Percentiles rank a stretch among this genome's conserved stretches.
Evolutionary conservation across 2,113 vertebrate genomes (phyloP).

Genomic region (Platysteira castanea): DNA sequence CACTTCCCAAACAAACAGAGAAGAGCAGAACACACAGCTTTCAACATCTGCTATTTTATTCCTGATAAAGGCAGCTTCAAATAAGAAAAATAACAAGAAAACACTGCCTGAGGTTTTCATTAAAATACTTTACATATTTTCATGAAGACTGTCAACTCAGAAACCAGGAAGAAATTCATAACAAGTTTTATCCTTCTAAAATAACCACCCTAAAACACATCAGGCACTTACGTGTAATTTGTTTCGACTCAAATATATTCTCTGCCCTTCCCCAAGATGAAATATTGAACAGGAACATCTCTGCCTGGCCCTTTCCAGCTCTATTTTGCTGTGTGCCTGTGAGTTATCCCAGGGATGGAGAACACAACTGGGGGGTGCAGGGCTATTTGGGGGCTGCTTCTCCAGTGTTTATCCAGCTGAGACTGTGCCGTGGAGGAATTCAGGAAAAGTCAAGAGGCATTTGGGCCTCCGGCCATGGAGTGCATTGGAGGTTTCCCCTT

Average conservation of each 20-base stretch:
- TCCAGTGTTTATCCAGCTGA: not conserved
- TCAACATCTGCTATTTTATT: not conserved
- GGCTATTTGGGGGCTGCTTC: not conserved
- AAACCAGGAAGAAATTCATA: not conserved
- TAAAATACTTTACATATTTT: slow-evolving; percentile 11
- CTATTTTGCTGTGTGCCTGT: fast-evolving
- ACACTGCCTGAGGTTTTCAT: slow-evolving; percentile 14
- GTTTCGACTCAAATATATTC: not conserved
- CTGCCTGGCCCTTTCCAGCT: not conserved
- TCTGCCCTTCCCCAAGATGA: not conserved
- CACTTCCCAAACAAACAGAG: not conserved
- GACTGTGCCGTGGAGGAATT: not conserved
- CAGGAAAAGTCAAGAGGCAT: not conserved
- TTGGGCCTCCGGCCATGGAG: not conserved
- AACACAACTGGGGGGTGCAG: fast-evolving
- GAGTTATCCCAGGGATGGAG: not conserved
- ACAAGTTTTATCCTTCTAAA: not conserved
- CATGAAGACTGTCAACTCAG: slow-evolving; percentile 1
- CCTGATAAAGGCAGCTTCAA: not conserved
- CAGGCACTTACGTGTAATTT: not conserved
- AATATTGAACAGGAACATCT: not conserved
- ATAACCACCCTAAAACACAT: not conserved
- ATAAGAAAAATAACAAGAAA: slow-evolving; percentile 15
- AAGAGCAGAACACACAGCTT: not conserved
- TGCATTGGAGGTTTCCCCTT: not conserved